Evolutionary conservation across 2,888 invertebrate species (phyloP).

Genomic region (Standfussiana lucernea): DNA sequence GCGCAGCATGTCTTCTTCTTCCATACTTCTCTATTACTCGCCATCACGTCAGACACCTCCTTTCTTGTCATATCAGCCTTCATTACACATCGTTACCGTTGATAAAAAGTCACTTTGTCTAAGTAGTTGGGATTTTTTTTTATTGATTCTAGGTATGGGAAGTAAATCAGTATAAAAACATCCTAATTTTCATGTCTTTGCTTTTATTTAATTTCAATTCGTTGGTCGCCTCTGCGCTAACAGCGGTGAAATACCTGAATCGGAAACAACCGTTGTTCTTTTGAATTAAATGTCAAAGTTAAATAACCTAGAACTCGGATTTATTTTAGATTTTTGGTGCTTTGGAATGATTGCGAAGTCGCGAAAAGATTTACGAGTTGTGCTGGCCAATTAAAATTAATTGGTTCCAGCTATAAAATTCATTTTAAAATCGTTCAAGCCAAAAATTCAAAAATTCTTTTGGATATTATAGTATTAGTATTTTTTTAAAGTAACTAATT

Average conservation of each 20-base stretch:
- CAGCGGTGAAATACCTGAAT: background rate
- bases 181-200: background rate
- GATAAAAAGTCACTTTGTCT: background rate
- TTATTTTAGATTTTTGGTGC: conserved; percentile 1
- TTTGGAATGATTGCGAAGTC: conserved; percentile 2
- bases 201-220: background rate
- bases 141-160: background rate
- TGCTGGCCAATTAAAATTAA: conserved; percentile 24
- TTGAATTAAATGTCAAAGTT: conserved; percentile 44
- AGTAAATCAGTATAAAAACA: background rate
- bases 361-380: conserved; percentile 22
- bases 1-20: too few relatives aligned
- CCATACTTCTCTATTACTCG: too few relatives aligned
- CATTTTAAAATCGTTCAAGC: background rate
- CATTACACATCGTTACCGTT: background rate
- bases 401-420: conserved; percentile 7
- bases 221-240: too few relatives aligned
- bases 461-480: background rate
- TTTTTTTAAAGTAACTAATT: background rate
- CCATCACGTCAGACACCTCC: too few relatives aligned
- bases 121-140: background rate
- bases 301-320: conserved; percentile 23
- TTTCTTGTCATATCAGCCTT: background rate
- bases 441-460: background rate
- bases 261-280: background rate